These are phyloP conservation scores for Drosophila nigricruria DNA, from an alignment of 2,888 invertebrate genomes.

Conservation along the genomic window DNA sequence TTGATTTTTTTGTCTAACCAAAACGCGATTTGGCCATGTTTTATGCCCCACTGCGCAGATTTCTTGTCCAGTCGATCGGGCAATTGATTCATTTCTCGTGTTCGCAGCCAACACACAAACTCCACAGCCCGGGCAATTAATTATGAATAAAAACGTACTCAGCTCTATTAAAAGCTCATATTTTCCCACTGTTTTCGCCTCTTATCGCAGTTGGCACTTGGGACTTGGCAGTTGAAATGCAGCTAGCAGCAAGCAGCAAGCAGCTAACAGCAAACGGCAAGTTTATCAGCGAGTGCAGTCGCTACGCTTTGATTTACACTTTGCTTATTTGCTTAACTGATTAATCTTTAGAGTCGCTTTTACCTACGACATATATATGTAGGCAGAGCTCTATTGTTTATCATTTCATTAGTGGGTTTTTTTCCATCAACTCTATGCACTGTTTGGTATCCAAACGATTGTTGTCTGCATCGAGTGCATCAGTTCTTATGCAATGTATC, in stretches of 20 bases:
- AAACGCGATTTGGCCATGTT: slow-evolving; percentile 53
- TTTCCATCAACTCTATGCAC: slow-evolving; percentile 1
- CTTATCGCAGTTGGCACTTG: slow-evolving; percentile 34
- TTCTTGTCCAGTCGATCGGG: slow-evolving; percentile 20
- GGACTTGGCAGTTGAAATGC: slow-evolving; percentile 24
- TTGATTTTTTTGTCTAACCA: slow-evolving; percentile 17
- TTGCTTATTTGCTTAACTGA: slow-evolving; percentile 64
- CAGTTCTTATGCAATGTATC: slow-evolving; percentile 5
- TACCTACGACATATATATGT: slow-evolving; percentile 3
- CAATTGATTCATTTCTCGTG: slow-evolving; percentile 52
- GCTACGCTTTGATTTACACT: slow-evolving; percentile 37
- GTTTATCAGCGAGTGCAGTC: slow-evolving; percentile 44
- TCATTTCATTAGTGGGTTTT: slow-evolving; percentile 40
- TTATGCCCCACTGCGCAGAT: slow-evolving; percentile 49
- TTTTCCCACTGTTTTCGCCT: slow-evolving; percentile 58
- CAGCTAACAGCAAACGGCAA: slow-evolving; percentile 10
- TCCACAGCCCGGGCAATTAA: slow-evolving; percentile 62
- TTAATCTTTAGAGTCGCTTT: slow-evolving; percentile 43
- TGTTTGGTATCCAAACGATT: slow-evolving; percentile 2
- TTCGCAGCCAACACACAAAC: slow-evolving; percentile 38
- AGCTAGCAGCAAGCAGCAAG: slow-evolving; percentile 10
- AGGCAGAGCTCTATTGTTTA: slow-evolving; percentile 39
- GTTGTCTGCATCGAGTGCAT: slow-evolving; percentile 7
- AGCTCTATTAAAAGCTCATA: slow-evolving; percentile 22
- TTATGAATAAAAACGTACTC: slow-evolving; percentile 53